A percentile compares a stretch with the other conserved stretches of the same genome.
These are phyloP conservation scores for Lycocerus yunnanus DNA, from an alignment of 2,888 invertebrate species.

Conservation along the genomic window DNA sequence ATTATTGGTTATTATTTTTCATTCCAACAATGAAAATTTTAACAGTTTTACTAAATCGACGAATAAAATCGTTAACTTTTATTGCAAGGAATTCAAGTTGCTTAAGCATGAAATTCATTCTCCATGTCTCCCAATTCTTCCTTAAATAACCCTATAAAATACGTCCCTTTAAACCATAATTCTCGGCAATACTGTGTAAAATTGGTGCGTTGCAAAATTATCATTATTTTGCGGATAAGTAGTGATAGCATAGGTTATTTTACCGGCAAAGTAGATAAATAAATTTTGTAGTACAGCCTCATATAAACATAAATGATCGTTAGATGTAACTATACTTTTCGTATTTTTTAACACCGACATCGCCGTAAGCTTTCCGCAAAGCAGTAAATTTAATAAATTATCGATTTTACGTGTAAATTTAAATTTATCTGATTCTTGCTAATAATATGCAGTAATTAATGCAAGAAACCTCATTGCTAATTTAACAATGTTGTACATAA, in stretches of 20 bases:
- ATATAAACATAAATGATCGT: neutral
- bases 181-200: neutral
- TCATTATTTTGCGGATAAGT: neutral
- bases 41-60: neutral
- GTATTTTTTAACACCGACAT: neutral
- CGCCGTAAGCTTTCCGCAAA: neutral
- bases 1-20: neutral
- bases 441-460: neutral
- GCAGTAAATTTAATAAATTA: neutral
- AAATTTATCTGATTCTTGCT: neutral
- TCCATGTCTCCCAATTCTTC: neutral
- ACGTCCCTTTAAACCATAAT: neutral
- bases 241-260: neutral
- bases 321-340: no score
- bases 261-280: neutral
- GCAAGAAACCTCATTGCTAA: conserved; percentile 7
- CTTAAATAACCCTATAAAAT: neutral
- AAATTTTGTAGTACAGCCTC: neutral
- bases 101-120: neutral
- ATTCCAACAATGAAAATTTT: neutral
- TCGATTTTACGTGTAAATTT: neutral
- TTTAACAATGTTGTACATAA: conserved; percentile 12
- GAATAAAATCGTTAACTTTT: neutral
- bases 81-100: neutral
- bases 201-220: neutral